Conservation (phyloP, 1,140 invertebrate species). For the Papilio aristodemus region DNA sequence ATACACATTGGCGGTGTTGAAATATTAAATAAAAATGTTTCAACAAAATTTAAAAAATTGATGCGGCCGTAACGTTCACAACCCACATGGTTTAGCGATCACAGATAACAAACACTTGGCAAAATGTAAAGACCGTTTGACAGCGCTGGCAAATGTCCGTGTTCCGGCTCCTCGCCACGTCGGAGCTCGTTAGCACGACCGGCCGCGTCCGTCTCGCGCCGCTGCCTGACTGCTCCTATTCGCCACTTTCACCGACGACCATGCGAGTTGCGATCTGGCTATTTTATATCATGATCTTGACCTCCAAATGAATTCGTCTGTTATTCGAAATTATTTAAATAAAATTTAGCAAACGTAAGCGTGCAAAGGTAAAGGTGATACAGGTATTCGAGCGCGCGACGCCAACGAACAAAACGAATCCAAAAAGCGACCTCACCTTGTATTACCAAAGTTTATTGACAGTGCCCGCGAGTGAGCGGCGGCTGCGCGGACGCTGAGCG, state of each 20-base stretch:
- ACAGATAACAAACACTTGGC: slow-evolving; percentile 35
- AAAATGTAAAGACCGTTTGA: slow-evolving; percentile 24
- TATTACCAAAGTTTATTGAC: slow-evolving; percentile 76
- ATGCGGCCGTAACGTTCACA: slow-evolving; percentile 27
- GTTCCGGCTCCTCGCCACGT: slow-evolving; percentile 72
- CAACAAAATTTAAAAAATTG: slow-evolving; percentile 18
- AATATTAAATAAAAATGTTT: slow-evolving; percentile 39
- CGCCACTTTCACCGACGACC: slow-evolving; percentile 75
- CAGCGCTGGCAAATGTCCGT: slow-evolving; percentile 46
- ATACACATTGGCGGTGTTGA: slow-evolving; percentile 48
- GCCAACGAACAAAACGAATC: slow-evolving; percentile 54
- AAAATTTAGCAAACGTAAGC: slow-evolving; percentile 18
- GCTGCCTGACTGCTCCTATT: slow-evolving; percentile 70
- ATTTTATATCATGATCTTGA: slow-evolving; percentile 64
- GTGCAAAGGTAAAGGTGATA: slow-evolving; percentile 1
- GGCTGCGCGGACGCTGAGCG: slow-evolving; percentile 51
- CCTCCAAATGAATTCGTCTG: slow-evolving; percentile 44
- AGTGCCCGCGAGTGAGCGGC: slow-evolving; percentile 61
- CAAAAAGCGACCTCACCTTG: slow-evolving; percentile 63
- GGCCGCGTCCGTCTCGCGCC: slow-evolving; percentile 73
- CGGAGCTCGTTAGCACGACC: slow-evolving; percentile 60
- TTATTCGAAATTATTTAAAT: slow-evolving; percentile 15
- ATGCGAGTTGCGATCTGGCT: slow-evolving; percentile 54
- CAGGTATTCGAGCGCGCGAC: slow-evolving; percentile 37
- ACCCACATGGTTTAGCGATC: slow-evolving; percentile 33